These are phyloP conservation scores for Papilio glaucus DNA, from an alignment of 1,140 invertebrate genomes.

Conservation along the genomic window DNA sequence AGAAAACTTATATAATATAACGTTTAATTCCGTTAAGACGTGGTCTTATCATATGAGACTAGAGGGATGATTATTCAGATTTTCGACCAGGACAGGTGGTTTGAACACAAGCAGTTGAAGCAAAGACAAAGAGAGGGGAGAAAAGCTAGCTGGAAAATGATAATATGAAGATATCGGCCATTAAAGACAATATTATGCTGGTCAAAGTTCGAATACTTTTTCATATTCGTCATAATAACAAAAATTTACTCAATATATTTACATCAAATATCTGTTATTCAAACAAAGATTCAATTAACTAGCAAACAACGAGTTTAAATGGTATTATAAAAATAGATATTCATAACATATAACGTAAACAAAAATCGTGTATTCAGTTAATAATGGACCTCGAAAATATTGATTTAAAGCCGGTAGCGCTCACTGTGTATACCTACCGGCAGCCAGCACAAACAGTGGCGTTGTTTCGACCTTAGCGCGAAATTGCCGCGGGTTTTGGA, in stretches of 20 bases:
- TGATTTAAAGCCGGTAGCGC: slow-evolving; percentile 11
- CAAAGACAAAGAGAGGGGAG: too few relatives aligned
- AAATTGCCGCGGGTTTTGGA: slow-evolving; percentile 7
- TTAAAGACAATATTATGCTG: too few relatives aligned
- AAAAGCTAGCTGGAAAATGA: too few relatives aligned
- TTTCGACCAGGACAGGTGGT: too few relatives aligned
- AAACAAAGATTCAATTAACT: slow-evolving; percentile 15
- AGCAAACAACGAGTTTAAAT: not conserved
- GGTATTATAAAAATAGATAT: slow-evolving; percentile 9
- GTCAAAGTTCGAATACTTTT: too few relatives aligned
- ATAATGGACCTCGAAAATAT: slow-evolving; percentile 18
- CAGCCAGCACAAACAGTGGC: not conserved
- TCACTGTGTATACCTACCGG: not conserved
- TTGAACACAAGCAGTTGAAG: too few relatives aligned
- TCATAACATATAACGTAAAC: slow-evolving; percentile 3
- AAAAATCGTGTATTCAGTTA: slow-evolving; percentile 8
- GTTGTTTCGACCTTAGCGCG: slow-evolving; percentile 21
- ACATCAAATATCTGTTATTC: not conserved
- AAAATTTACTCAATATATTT: not conserved
- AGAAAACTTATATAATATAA: too few relatives aligned
- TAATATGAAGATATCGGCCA: too few relatives aligned
- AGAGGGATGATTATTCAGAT: too few relatives aligned
- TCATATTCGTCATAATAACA: not conserved
- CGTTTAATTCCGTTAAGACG: too few relatives aligned
- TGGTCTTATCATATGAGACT: too few relatives aligned